These are phyloP conservation scores for Dicaeum eximium DNA, from an alignment of 2,113 vertebrate species.

Conservation along the genomic window DNA sequence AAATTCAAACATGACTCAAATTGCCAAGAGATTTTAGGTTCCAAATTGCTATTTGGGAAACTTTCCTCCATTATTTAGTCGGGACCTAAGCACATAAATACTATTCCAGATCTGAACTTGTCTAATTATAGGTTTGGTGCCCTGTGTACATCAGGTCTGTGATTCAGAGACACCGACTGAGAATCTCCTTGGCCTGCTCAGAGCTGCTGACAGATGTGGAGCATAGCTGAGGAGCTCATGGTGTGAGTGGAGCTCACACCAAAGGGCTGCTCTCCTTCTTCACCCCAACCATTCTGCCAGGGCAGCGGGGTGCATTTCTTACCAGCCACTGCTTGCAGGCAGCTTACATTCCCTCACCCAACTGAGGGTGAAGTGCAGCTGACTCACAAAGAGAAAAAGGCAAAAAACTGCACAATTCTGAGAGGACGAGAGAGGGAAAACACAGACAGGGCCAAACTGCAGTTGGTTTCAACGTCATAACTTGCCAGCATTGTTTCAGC, in stretches of 20 bases:
- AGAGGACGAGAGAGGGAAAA: neutral
- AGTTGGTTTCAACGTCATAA: neutral
- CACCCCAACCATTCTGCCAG: neutral
- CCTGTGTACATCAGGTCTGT: neutral
- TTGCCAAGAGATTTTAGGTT: neutral
- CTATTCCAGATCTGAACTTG: neutral
- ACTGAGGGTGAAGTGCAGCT: neutral
- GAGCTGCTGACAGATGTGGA: neutral
- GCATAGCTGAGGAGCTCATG: accelerated
- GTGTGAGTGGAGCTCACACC: neutral
- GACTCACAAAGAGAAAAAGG: neutral
- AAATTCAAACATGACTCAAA: neutral
- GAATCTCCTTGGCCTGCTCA: neutral
- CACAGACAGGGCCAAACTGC: neutral
- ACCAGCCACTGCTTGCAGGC: neutral
- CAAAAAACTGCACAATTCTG: neutral
- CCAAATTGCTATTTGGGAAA: neutral
- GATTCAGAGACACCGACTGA: neutral
- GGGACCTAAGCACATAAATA: neutral
- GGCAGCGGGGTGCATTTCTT: neutral
- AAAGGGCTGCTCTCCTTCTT: neutral
- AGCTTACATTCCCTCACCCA: neutral
- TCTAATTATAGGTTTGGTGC: neutral
- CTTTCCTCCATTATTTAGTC: neutral
- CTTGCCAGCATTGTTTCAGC: neutral